Evolutionary conservation across 2,113 vertebrate genomes (phyloP), one percentile per base, ranked within the genome.

Genomic region (Lepidothrix coronata): DNA sequence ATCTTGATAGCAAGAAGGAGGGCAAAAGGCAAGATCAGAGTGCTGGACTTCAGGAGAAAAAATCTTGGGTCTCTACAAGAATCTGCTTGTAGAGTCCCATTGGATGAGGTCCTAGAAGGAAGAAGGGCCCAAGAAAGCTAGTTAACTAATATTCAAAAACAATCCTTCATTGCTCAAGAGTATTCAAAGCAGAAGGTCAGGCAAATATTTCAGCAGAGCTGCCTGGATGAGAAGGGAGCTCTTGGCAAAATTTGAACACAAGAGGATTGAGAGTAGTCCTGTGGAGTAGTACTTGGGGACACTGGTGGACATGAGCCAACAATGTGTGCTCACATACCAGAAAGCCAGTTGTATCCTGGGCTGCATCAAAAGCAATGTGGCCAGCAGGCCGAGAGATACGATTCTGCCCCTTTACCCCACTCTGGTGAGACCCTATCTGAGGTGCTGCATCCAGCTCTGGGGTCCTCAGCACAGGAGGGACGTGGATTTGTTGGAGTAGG

Each of bases 301-400:
- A 11, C 11, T 46, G 28, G 9, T 46, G 11, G 23, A 58, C 14
- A 3, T 43, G 16, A 74, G 11, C 19, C 2, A 4, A 3, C 13
- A 46, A 8, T 24, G 22, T 62, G 22, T 17, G 2, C 28, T 57
- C 6, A 3, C 31, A 33, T 43, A 12, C 66, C 41, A 41, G 41
- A 62, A 44, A 15, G 6, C 20, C 22, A 41, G 7, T 19, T 3
- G 1, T 63, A 11, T 78, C 20, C 48, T 66, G 63, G 44, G 7
- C 58, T 0, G 1, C 55, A 35, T 46, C 7, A 63, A 37, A 71
- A 76, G n/a, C 30, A 44, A 20, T 0, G 0, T 67, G 58, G 23
- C 35, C 39, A 28, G 28, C 30, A 67, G 28, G 24, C 72, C 0
- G 0, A 72, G 58, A 6, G 12, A 31, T 51, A 21, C 49, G 35